A percentile compares a stretch with the other conserved stretches of the same genome.
phyloP scores from a whole-genome alignment of 2,797 vertebrate species.

The Xerus rutilus region DNA sequence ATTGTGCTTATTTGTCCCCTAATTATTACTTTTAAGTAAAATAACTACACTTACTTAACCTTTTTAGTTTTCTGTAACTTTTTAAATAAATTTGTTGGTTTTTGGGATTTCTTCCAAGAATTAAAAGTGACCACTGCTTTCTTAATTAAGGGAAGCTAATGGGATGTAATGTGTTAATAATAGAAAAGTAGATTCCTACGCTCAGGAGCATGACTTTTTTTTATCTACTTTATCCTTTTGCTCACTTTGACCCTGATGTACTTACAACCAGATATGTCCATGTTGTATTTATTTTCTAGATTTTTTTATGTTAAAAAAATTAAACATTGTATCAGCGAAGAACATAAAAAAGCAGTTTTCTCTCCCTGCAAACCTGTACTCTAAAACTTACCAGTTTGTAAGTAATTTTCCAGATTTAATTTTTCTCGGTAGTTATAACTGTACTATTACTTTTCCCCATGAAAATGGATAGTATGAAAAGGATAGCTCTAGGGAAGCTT shows the following conservation, averaged over 20 bases:
- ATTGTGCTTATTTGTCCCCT: not conserved
- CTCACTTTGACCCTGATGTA: not conserved
- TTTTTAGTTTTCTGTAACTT: constrained; percentile 42
- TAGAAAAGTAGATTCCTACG: not conserved
- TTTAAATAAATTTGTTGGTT: constrained; percentile 14
- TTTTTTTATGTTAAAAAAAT: constrained; percentile 49
- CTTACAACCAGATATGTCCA: not conserved
- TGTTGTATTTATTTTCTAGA: not conserved
- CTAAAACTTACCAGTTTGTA: not conserved
- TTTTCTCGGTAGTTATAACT: not conserved
- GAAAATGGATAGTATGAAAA: not conserved
- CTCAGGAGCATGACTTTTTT: not conserved
- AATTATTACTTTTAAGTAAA: constrained; percentile 42
- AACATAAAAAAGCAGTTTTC: constrained; percentile 17
- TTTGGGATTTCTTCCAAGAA: constrained; percentile 49
- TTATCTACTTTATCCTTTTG: not conserved
- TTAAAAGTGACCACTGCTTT: constrained; percentile 15
- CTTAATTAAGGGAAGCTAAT: not conserved
- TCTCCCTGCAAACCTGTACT: not conserved
- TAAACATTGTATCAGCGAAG: not conserved
- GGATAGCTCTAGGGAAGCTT: not conserved
- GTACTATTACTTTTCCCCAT: not conserved
- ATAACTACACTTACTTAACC: constrained; percentile 28
- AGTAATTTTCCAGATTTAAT: not conserved
- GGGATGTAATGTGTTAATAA: not conserved